Evolutionary conservation across 2,888 invertebrate species (phyloP).

Genomic region (Pecten maximus): DNA sequence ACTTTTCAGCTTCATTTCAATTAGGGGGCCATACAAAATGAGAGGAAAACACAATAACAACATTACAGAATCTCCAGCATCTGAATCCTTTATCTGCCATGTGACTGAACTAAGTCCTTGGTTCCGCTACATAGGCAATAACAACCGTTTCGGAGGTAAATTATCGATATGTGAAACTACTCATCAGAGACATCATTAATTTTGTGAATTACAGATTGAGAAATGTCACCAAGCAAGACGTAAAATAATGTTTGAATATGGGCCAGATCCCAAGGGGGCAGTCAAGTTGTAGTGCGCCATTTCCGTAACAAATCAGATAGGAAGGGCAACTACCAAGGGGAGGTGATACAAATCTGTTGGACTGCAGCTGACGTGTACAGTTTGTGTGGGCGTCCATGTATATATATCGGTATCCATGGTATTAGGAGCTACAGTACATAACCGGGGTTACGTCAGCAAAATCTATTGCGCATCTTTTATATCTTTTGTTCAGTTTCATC

Average conservation of each 20-base stretch:
- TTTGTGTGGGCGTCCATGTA: not conserved
- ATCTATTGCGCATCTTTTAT: no score
- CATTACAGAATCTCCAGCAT: no score
- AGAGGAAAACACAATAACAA: no score
- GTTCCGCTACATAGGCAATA: no score
- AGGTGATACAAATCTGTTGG: not conserved
- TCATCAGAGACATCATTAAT: not conserved
- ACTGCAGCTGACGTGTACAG: not conserved
- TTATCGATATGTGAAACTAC: no score
- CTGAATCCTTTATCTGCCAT: no score
- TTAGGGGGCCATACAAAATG: no score
- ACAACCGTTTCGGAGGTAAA: no score
- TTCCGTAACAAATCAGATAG: not conserved
- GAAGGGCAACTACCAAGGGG: not conserved
- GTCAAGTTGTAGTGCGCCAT: not conserved
- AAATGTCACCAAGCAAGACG: not conserved
- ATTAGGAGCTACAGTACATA: not conserved
- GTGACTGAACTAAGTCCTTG: no score
- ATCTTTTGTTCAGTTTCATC: no score
- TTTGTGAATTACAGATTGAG: not conserved
- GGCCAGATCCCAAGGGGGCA: not conserved
- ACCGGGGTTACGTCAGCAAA: not conserved
- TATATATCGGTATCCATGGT: not conserved
- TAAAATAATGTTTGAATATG: not conserved
- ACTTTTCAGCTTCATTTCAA: no score